These are phyloP conservation scores for Sebastes iracundus DNA, from an alignment of 2,797 vertebrate genomes.

Conservation along the genomic window DNA sequence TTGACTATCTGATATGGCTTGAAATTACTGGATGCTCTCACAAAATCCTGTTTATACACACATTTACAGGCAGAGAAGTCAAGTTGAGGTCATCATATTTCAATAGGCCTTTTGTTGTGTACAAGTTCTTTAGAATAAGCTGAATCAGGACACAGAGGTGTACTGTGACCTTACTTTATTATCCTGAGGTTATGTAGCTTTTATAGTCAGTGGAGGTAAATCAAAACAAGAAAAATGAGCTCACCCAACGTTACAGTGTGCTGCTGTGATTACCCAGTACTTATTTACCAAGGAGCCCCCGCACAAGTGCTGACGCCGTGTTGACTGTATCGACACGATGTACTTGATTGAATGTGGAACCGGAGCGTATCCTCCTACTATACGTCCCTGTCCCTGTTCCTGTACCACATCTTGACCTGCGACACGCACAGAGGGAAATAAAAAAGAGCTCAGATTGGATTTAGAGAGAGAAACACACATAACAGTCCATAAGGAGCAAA, in stretches of 20 bases:
- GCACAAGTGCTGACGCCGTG: slow-evolving; percentile 77
- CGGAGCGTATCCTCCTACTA: slow-evolving; percentile 84
- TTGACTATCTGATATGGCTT: slow-evolving; percentile 28
- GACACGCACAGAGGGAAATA: background rate
- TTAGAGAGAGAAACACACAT: slow-evolving; percentile 1
- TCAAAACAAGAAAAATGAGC: background rate
- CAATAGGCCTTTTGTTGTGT: background rate
- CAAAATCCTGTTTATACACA: background rate
- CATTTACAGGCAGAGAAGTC: background rate
- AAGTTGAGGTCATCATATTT: slow-evolving; percentile 13
- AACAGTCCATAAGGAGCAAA: background rate
- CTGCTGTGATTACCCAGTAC: slow-evolving; percentile 84
- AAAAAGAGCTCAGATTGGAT: background rate
- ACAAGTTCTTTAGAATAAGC: background rate
- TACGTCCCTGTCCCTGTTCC: slow-evolving; percentile 55
- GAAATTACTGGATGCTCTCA: background rate
- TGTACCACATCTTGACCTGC: slow-evolving; percentile 61
- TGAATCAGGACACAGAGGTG: background rate
- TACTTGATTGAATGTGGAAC: slow-evolving; percentile 85
- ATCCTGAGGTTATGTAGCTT: background rate
- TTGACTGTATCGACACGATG: slow-evolving; percentile 85
- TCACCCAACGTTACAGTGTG: slow-evolving; percentile 85
- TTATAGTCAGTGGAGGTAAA: background rate
- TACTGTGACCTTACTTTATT: background rate
- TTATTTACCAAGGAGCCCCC: slow-evolving; percentile 81